A percentile compares a stretch with the other conserved stretches of the same genome.
Evolutionary conservation across 37 sponge, comb jelly and placozoan species (phyloP).

Genomic region (Theonella swinhoei): DNA sequence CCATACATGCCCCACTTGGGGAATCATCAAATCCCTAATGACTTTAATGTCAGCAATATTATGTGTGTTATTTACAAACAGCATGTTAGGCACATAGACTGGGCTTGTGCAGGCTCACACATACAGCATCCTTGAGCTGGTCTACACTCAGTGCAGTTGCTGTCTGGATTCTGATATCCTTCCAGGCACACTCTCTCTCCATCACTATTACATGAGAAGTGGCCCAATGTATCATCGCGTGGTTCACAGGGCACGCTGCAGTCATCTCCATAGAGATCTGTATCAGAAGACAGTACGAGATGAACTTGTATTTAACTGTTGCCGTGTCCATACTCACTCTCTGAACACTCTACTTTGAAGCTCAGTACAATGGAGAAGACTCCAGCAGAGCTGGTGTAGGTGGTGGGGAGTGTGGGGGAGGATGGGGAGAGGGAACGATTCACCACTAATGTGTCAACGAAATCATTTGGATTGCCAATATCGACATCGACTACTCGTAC

Average conservation of each 20-base stretch:
- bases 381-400: conserved; percentile 1
- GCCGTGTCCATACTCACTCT: not conserved
- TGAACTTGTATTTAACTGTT: not conserved
- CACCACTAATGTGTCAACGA: conserved; percentile 7
- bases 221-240: not conserved
- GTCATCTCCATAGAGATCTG: not conserved
- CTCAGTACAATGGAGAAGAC: not conserved
- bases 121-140: conserved; percentile 6
- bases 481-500: not conserved
- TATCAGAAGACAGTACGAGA: not conserved
- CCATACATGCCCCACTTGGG: too few relatives aligned
- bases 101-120: too few relatives aligned
- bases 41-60: too few relatives aligned
- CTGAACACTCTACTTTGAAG: conserved; percentile 10
- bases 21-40: too few relatives aligned
- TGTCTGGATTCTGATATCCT: conserved; percentile 1
- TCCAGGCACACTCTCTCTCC: not conserved
- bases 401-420: not conserved
- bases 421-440: not conserved
- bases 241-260: not conserved
- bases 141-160: conserved; percentile 1
- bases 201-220: not conserved
- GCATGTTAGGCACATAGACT: too few relatives aligned
- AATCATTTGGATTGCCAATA: not conserved
- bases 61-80: too few relatives aligned